Percentiles rank a stretch among this genome's conserved stretches.
Conservation (phyloP, 2,888 invertebrate genomes). For the Euzetes globulus region DNA sequence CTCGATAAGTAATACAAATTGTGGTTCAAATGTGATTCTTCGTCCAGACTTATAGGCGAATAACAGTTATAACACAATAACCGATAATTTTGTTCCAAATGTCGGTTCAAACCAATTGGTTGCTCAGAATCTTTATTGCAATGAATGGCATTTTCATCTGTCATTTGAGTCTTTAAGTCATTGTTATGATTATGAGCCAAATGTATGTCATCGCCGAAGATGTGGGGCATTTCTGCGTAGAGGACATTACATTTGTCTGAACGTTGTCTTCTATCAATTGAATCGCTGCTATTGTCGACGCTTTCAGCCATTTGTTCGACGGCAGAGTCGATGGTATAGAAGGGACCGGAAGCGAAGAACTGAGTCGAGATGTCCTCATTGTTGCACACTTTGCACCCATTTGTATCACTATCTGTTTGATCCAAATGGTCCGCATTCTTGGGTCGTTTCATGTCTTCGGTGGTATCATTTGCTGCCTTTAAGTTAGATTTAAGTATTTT, state of each 20-base stretch:
- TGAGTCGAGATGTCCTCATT: constrained; percentile 10
- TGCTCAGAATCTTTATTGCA: not conserved
- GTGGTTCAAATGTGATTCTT: constrained; percentile 3
- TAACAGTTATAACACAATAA: constrained; percentile 18
- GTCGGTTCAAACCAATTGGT: not conserved
- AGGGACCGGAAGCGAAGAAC: constrained; percentile 34
- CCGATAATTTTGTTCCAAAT: constrained; percentile 1
- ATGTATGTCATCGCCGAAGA: not conserved
- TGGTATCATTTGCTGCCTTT: not conserved
- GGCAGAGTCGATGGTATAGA: constrained; percentile 21
- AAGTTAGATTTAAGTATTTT: not conserved
- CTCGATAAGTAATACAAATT: constrained; percentile 12
- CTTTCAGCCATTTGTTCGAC: not conserved
- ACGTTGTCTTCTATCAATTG: not conserved
- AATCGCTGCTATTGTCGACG: not conserved
- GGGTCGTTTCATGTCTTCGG: not conserved
- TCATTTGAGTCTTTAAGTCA: not conserved
- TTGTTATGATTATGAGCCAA: not conserved
- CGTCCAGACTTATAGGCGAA: constrained; percentile 18
- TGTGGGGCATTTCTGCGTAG: constrained; percentile 29
- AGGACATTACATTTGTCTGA: constrained; percentile 27
- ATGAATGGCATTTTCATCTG: not conserved
- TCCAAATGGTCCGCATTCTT: not conserved
- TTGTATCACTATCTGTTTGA: not conserved
- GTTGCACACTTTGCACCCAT: not conserved